Conservation (phyloP, 2,113 vertebrate species). For the Cephalopterus ornatus region DNA sequence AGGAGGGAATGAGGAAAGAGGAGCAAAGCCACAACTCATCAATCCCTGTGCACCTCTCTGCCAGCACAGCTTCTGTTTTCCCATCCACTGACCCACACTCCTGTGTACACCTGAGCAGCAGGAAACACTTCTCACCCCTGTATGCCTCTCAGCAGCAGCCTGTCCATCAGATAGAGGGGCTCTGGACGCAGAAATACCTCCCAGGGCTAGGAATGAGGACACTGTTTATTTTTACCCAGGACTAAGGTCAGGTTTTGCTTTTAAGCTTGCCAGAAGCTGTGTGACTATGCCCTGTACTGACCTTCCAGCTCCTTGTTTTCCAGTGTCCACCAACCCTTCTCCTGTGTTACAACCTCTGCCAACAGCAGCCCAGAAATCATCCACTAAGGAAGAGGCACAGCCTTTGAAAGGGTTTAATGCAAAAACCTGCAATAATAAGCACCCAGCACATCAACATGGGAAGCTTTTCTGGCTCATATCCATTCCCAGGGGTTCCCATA, state of each 20-base stretch:
- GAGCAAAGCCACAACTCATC: background rate
- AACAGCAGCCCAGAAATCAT: background rate
- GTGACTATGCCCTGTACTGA: background rate
- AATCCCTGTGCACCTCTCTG: accelerated
- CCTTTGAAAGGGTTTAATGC: background rate
- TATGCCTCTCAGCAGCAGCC: background rate
- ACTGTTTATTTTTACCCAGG: background rate
- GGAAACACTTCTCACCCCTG: background rate
- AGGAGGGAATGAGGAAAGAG: background rate
- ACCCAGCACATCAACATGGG: background rate
- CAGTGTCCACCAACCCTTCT: background rate
- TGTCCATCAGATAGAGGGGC: background rate
- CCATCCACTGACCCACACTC: accelerated
- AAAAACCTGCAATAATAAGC: background rate
- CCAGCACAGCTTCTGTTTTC: background rate
- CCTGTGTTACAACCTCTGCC: background rate
- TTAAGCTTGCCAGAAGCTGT: background rate
- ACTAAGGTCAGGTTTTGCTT: background rate
- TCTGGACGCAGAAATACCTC: background rate
- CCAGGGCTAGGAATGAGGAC: background rate
- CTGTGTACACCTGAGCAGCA: background rate
- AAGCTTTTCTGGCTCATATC: background rate
- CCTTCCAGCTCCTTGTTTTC: background rate
- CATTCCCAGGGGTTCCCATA: background rate
- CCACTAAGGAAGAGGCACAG: background rate